These are phyloP conservation scores for Lagopus leucura DNA, from an alignment of 2,113 vertebrate species.

Conservation along the genomic window DNA sequence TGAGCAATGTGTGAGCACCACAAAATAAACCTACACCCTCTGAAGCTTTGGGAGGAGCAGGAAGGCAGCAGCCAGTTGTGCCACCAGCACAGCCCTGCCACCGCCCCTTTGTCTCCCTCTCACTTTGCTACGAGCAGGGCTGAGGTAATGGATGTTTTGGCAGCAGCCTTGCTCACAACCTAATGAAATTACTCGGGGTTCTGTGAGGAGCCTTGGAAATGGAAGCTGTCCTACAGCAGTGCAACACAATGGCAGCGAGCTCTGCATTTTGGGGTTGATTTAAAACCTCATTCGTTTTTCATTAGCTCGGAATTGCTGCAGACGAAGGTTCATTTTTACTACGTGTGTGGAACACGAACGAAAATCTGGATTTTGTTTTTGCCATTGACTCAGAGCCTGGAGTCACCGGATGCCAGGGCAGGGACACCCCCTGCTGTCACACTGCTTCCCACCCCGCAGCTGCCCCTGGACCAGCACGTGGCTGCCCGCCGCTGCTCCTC, in stretches of 20 bases:
- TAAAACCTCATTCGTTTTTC: slow-evolving; percentile 73
- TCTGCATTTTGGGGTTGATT: slow-evolving; percentile 55
- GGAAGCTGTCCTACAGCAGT: slow-evolving; percentile 49
- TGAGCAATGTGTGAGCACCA: slow-evolving; percentile 37
- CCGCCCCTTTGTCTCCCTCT: neutral
- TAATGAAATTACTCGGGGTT: slow-evolving; percentile 54
- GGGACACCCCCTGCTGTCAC: neutral
- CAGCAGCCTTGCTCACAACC: slow-evolving; percentile 48
- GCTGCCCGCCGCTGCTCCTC: neutral
- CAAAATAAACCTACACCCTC: slow-evolving; percentile 25
- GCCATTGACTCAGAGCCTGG: neutral
- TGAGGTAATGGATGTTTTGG: slow-evolving; percentile 36
- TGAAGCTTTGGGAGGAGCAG: neutral
- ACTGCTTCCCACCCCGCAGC: neutral
- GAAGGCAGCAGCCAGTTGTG: neutral
- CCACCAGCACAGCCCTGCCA: neutral
- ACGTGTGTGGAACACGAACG: slow-evolving; percentile 17
- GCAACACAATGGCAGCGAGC: slow-evolving; percentile 5
- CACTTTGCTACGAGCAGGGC: neutral
- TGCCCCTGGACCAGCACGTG: neutral
- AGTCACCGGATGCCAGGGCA: neutral
- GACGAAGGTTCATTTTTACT: slow-evolving; percentile 63
- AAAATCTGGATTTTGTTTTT: slow-evolving; percentile 47
- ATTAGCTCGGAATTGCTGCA: slow-evolving; percentile 71
- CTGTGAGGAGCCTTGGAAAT: slow-evolving; percentile 48